Base-by-base conservation (phyloP, 1,140 invertebrate species). In the Apocrypta bakeri region DNA sequence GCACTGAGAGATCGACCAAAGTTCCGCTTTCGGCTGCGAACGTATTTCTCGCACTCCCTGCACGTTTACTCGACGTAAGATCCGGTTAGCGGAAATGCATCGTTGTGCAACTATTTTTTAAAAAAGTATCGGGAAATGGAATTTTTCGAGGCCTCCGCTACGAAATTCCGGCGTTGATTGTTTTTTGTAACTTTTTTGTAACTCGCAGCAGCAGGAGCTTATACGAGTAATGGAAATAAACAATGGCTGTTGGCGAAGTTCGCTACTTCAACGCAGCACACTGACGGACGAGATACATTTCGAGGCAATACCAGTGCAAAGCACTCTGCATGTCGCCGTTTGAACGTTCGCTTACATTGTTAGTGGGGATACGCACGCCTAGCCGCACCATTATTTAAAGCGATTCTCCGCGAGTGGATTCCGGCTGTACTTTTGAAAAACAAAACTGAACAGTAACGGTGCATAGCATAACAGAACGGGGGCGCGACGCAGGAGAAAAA, bases 321-420 rank as follows among this genome's bases (percentile, higher is more conserved):
- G 31, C 61, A 69, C 68, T 69, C 31, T 69, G 68, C 29, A 17
- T 17, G 64, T 25, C 33, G 37, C 25, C 72, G 76, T 74, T 33
- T 63, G 27, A 37, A 74, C 27, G 72, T 9, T 42, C 48, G 48
- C 48, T 56, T 56, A 56, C 48, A 21, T 56, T 56, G 48, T 56
- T 21, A 48, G 48, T 21, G 21, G 21, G 48, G 48, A 21, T 42
- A 4, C 7, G 21, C 48, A 21, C 48, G n/a, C 48, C 48, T 56
- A 21, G 21, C 6, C 48, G 48, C 21, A 56, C 48, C 48, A 56
- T 71, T 71, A 56, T 79, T 79, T 71, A 71, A 71, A 79, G 29
- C 66, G 77, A 71, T 56, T 79, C 29, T 14, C 63, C 68, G 63
- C 42, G 37, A 31, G 77, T 14, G 29, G 12, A 37, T 24, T 24